Evolutionary conservation across 2,797 vertebrate genomes (phyloP).

Genomic region (Sparidentex hasta): DNA sequence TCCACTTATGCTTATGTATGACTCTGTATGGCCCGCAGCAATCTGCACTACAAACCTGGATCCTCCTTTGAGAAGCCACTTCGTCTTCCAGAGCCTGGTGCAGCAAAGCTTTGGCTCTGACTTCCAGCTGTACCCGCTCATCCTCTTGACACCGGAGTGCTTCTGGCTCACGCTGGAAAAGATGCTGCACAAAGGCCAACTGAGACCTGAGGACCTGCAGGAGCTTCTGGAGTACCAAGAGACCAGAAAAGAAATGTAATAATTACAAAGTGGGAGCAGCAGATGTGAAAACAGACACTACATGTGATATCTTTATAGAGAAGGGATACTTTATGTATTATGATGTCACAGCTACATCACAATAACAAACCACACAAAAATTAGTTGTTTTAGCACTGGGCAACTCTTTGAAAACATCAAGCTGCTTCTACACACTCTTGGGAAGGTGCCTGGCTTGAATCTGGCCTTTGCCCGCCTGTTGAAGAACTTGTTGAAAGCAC

Average conservation of each 20-base stretch:
- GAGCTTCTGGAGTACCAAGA: constrained; percentile 83
- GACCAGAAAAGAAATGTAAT: not conserved
- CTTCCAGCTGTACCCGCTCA: constrained; percentile 79
- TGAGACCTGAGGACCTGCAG: constrained; percentile 86
- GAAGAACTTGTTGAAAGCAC: constrained; percentile 48
- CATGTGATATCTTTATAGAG: not conserved
- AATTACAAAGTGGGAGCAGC: not conserved
- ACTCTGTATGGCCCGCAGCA: constrained; percentile 50
- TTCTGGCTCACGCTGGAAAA: constrained; percentile 81
- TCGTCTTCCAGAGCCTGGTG: constrained; percentile 83
- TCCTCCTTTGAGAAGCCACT: constrained; percentile 81
- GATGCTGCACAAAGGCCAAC: constrained; percentile 81
- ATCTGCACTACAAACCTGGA: constrained; percentile 86
- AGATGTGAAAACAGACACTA: not conserved
- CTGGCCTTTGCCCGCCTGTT: constrained; percentile 21
- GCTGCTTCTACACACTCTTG: constrained; percentile 22
- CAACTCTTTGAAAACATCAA: constrained; percentile 26
- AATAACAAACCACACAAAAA: not conserved
- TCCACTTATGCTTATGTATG: constrained; percentile 33
- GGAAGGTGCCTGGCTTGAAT: constrained; percentile 24
- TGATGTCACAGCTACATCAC: not conserved
- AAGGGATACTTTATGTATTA: not conserved
- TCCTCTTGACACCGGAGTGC: constrained; percentile 80
- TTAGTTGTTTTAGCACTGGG: not conserved
- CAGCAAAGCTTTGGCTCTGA: constrained; percentile 82